Evolutionary conservation across 1,140 invertebrate species (phyloP), one percentile per base, ranked within the genome.

Genomic region (Vanessa atalanta): DNA sequence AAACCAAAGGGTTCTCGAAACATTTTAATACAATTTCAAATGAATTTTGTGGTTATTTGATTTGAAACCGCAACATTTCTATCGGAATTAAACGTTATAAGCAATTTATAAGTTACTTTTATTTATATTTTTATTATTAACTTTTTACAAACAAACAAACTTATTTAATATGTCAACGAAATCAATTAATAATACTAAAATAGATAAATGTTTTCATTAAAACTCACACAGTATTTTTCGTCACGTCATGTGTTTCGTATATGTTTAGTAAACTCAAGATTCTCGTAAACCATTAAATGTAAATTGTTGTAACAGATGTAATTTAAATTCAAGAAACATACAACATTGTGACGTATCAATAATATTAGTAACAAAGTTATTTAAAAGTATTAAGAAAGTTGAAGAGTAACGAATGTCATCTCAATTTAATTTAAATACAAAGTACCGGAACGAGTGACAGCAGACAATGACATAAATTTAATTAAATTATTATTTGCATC

Each of bases 241-340:
- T 6, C 20, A 16, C 13, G 9, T 72, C 23, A 31, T n/a, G 14
- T 64, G 14, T 64, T 16, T n/a, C 53, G 47, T 55, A 64, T 48
- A 47, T 23, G 65, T 23, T 57, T 15, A 47, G 51, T 65, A 72
- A 43, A 47, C 47, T n/a, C 43, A 65, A 57, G 11, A 20, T 47
- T 48, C 65, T 13, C 20, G 47, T 48, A 47, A 72, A 53, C 14
- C 47, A 50, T 65, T 69, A 75, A 81, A 81, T 81, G 73, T 73
- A 72, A 79, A 79, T 75, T 53, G 50, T 53, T 53, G 47, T 51
- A 66, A 75, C 76, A 72, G 73, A 57, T 63, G 67, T 51, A 67
- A 51, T 76, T 74, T 61, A 71, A 67, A 81, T 81, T 77, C 79
- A 74, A 72, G 51, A 65, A 31, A 64, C 71, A 77, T 69, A 75